phyloP scores from a whole-genome alignment of 2,888 invertebrate genomes.

The Dichetophora obliterata region DNA sequence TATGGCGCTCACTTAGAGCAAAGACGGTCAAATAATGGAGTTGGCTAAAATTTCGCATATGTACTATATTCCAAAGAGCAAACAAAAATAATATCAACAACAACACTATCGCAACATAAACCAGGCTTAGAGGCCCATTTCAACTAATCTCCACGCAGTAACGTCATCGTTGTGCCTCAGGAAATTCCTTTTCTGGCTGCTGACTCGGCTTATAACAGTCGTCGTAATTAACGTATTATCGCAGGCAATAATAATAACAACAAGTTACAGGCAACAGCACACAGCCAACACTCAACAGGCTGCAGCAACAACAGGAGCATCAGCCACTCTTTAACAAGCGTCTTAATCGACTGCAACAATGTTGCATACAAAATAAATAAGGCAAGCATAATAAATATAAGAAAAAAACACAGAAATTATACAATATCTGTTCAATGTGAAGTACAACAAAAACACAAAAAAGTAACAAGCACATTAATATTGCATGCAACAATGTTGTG shows the following conservation, averaged over 20 bases:
- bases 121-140: neutral
- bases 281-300: neutral
- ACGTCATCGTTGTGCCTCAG: neutral
- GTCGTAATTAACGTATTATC: conserved; percentile 2
- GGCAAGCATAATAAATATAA: neutral
- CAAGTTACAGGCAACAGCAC: neutral
- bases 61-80: neutral
- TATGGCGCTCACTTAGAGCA: neutral
- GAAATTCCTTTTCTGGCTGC: conserved; percentile 4
- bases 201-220: neutral
- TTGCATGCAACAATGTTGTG: neutral
- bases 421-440: neutral
- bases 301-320: neutral
- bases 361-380: neutral
- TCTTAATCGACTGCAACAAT: conserved; percentile 1
- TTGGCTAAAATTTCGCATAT: neutral
- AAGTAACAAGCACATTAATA: neutral
- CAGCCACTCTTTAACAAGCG: no score
- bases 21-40: neutral
- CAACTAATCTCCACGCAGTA: conserved; percentile 1
- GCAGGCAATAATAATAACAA: neutral
- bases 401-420: neutral
- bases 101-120: neutral
- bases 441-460: neutral
- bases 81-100: conserved; percentile 1